A percentile compares a stretch with the other conserved stretches of the same genome.
phyloP scores from a whole-genome alignment of 2,113 vertebrate species.

The Plectropomus leopardus region DNA sequence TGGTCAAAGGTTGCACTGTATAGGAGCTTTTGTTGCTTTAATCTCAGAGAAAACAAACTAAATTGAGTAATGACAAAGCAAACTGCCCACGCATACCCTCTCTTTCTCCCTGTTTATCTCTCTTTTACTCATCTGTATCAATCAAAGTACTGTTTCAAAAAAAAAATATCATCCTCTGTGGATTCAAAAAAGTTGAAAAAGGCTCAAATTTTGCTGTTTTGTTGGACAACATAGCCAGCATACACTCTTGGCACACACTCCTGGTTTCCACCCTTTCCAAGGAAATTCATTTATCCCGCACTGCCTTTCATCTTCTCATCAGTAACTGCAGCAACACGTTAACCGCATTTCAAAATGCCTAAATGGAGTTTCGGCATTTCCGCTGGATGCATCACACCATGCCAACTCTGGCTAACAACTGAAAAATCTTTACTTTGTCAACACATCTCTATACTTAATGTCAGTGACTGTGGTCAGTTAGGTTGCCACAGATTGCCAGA shows the following conservation, averaged over 20 bases:
- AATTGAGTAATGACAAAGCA: slow-evolving; percentile 24
- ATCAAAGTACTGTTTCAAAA: background rate
- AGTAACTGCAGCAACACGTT: background rate
- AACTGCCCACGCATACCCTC: background rate
- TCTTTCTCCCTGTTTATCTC: background rate
- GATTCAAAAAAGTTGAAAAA: background rate
- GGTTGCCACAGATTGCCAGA: background rate
- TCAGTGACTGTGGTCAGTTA: background rate
- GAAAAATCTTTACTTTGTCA: too few relatives aligned
- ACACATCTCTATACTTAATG: too few relatives aligned
- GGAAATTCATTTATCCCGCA: too few relatives aligned
- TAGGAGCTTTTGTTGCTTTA: slow-evolving; percentile 53
- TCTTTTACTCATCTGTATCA: background rate
- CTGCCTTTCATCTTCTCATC: background rate
- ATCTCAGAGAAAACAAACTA: slow-evolving; percentile 60
- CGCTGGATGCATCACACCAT: background rate
- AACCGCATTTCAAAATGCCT: background rate
- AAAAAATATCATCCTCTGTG: background rate
- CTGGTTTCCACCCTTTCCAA: background rate
- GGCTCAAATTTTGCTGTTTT: background rate
- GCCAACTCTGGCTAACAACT: background rate
- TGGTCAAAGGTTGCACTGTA: slow-evolving; percentile 55
- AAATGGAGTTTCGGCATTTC: background rate
- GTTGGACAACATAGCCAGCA: background rate
- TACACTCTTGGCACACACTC: background rate